These are phyloP conservation scores for Poecilus cupreus DNA, from an alignment of 2,888 invertebrate genomes.

Conservation along the genomic window DNA sequence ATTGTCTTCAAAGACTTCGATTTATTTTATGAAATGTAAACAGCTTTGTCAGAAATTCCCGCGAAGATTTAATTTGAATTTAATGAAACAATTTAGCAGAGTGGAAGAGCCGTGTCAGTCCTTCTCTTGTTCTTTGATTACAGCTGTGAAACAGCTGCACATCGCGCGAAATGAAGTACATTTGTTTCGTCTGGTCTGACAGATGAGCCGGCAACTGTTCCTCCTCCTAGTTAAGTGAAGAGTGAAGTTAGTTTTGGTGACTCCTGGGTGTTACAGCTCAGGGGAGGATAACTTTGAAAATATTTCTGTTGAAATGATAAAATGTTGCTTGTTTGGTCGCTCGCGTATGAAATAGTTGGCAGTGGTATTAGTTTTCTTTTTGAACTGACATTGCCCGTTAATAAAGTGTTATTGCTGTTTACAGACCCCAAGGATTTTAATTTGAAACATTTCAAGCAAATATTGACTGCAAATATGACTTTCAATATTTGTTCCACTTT, in stretches of 20 bases:
- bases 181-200: constrained; percentile 15
- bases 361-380: neutral
- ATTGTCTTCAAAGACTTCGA: neutral
- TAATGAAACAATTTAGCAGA: constrained; percentile 27
- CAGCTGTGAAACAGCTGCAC: constrained; percentile 21
- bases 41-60: neutral
- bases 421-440: neutral
- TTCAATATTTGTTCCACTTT: too few species aligned
- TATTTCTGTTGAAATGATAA: neutral
- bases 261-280: neutral
- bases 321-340: neutral
- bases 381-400: neutral
- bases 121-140: constrained; percentile 27
- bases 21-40: neutral
- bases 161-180: constrained; percentile 18
- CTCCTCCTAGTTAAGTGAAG: neutral
- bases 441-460: neutral
- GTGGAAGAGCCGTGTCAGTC: neutral
- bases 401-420: neutral
- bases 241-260: neutral
- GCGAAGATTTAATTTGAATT: constrained; percentile 3
- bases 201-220: constrained; percentile 5
- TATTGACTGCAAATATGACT: too few species aligned
- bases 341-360: neutral
- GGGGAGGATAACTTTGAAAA: neutral